These are phyloP conservation scores for Ophraella communa DNA, from an alignment of 2,888 invertebrate genomes.

Conservation along the genomic window DNA sequence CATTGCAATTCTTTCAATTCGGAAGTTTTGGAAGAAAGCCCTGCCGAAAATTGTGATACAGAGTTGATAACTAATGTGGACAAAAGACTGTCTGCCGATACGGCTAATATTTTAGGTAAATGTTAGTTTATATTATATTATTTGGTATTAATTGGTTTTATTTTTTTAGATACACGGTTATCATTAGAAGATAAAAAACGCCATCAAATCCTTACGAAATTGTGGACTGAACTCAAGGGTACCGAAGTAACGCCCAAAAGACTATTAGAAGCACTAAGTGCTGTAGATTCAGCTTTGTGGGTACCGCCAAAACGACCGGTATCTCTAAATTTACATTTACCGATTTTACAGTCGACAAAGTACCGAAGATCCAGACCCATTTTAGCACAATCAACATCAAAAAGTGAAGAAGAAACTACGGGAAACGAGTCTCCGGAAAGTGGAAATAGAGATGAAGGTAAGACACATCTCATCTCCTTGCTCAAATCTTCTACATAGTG, in stretches of 20 bases:
- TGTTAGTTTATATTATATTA: neutral
- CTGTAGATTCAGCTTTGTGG: constrained; percentile 72
- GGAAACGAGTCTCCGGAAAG: constrained; percentile 79
- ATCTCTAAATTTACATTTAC: constrained; percentile 73
- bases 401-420: constrained; percentile 68
- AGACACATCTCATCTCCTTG: neutral
- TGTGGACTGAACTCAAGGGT: constrained; percentile 71
- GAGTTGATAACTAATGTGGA: constrained; percentile 47
- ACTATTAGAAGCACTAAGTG: constrained; percentile 68
- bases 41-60: constrained; percentile 42
- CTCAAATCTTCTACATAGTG: too few relatives aligned
- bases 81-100: constrained; percentile 54
- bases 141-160: neutral
- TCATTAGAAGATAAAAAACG: constrained; percentile 69
- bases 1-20: constrained; percentile 60
- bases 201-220: constrained; percentile 68
- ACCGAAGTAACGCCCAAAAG: constrained; percentile 69
- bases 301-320: constrained; percentile 72
- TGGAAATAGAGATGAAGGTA: constrained; percentile 78
- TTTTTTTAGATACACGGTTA: constrained; percentile 61
- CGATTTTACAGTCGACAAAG: constrained; percentile 63
- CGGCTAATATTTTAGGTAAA: constrained; percentile 53
- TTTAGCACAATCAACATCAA: constrained; percentile 59
- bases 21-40: constrained; percentile 52
- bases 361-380: constrained; percentile 59